Evolutionary conservation across 2,113 vertebrate species (phyloP), one percentile per base, ranked within the genome.

Genomic region (Capricornis sumatraensis): DNA sequence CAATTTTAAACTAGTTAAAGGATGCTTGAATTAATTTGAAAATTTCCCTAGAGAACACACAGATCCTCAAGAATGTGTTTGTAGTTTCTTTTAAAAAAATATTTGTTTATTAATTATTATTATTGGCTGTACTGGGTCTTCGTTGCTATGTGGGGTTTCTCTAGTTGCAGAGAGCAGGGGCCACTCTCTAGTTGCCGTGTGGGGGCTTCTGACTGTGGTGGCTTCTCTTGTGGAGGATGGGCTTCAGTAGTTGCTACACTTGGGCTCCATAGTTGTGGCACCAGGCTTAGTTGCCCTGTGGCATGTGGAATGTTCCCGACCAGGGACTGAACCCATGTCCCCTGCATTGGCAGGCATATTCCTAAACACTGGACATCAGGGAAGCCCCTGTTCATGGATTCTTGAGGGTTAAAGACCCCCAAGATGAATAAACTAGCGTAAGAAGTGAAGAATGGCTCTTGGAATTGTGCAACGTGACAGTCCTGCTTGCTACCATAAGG

Each of bases 1-100:
- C 84, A 95, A 92, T 78, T 94, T 82, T 53, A 57, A 91, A 94
- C 33, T 11, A 93, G 60, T 71, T 88, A 71, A 82, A 90, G 87
- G 64, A 64, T 95, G 62, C 53, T 74, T 88, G 67, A 87, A 87
- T 83, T 91, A 83, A 95, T 95, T n/a, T 91, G 81, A 93, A 95
- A 79, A 45, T 90, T 87, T 97, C 40, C 88, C 78, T 76, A 82
- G 64, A 88, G 57, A 96, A 87, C 57, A 89, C 23, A 93, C 7
- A 84, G 4, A 92, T 58, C 43, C 36, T 97, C 55, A 96, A 79
- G 86, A 95, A 79, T 33, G 52, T 90, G 82, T 96, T 28, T 58
- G 28, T 36, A 91, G 79, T 23, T 78, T 94, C 71, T 27, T 76
- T 76, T 15, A 15, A 76, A 76, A 76, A 74, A 43, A 27, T 43